Evolutionary conservation across 1,140 invertebrate genomes (phyloP).

Genomic region (Drosophila quadrilineata): DNA sequence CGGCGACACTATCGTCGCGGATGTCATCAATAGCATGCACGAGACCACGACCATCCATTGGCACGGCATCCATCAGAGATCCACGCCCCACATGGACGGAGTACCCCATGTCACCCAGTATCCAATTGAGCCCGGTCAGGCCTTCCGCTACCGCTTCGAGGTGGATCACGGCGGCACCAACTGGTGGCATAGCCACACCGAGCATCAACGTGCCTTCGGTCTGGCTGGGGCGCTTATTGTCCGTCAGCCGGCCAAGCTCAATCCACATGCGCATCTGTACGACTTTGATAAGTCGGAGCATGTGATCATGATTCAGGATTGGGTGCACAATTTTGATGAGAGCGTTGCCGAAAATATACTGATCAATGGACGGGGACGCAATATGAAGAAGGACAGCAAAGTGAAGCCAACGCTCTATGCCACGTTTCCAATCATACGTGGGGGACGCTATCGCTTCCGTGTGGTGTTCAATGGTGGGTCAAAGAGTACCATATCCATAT

Average conservation of each 20-base stretch:
- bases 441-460: slow-evolving; percentile 83
- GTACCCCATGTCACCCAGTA: slow-evolving; percentile 88
- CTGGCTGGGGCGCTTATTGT: slow-evolving; percentile 82
- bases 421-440: slow-evolving; percentile 68
- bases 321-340: slow-evolving; percentile 73
- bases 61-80: slow-evolving; percentile 82
- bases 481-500: not conserved
- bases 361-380: slow-evolving; percentile 83
- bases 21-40: slow-evolving; percentile 83
- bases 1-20: slow-evolving; percentile 83
- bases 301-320: slow-evolving; percentile 76
- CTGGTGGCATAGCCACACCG: slow-evolving; percentile 80
- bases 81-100: slow-evolving; percentile 84
- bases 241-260: slow-evolving; percentile 59
- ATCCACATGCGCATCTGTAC: slow-evolving; percentile 72
- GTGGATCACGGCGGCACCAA: slow-evolving; percentile 82
- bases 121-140: slow-evolving; percentile 83
- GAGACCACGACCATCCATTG: slow-evolving; percentile 83
- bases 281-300: slow-evolving; percentile 79
- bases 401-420: slow-evolving; percentile 57
- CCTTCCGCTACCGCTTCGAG: slow-evolving; percentile 83
- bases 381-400: slow-evolving; percentile 56
- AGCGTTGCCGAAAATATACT: slow-evolving; percentile 81
- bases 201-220: slow-evolving; percentile 82
- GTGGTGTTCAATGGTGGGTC: slow-evolving; percentile 83